Evolutionary conservation across 2,797 vertebrate species (phyloP).

Genomic region (Columba guinea): DNA sequence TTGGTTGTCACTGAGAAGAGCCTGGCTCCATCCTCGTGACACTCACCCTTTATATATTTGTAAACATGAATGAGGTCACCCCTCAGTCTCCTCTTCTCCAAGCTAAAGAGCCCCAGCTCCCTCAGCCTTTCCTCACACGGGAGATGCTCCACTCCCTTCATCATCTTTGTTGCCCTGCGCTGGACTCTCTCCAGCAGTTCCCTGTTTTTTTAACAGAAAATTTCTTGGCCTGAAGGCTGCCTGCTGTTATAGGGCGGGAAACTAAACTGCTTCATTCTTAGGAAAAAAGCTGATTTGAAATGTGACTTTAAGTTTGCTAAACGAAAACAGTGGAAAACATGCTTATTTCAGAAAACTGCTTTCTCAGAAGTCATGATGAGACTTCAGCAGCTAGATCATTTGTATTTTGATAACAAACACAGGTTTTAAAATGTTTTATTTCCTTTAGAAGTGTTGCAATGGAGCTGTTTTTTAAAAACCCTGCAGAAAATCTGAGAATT

Average conservation of each 20-base stretch:
- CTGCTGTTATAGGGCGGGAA: not conserved
- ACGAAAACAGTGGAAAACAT: not conserved
- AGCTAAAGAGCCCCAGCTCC: no score
- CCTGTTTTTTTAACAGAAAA: not conserved
- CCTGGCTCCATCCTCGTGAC: no score
- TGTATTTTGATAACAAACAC: not conserved
- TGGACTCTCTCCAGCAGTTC: no score
- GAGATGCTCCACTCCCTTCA: no score
- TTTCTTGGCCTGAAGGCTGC: not conserved
- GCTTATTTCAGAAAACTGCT: not conserved
- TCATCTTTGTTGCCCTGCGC: no score
- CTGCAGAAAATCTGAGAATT: not conserved
- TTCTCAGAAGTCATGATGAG: not conserved
- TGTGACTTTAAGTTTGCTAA: not conserved
- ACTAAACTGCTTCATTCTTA: not conserved
- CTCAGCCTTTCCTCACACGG: no score
- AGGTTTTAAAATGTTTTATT: not conserved
- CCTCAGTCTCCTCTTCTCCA: no score
- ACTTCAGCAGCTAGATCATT: not conserved
- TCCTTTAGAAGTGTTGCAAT: not conserved
- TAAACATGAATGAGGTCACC: no score
- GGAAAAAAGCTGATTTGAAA: not conserved
- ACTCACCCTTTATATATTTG: no score
- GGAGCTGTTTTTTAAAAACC: not conserved
- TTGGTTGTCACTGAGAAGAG: no score